Evolutionary conservation across 2,113 vertebrate species (phyloP), one percentile per base, ranked within the genome.

Genomic region (Periophthalmus modestus): DNA sequence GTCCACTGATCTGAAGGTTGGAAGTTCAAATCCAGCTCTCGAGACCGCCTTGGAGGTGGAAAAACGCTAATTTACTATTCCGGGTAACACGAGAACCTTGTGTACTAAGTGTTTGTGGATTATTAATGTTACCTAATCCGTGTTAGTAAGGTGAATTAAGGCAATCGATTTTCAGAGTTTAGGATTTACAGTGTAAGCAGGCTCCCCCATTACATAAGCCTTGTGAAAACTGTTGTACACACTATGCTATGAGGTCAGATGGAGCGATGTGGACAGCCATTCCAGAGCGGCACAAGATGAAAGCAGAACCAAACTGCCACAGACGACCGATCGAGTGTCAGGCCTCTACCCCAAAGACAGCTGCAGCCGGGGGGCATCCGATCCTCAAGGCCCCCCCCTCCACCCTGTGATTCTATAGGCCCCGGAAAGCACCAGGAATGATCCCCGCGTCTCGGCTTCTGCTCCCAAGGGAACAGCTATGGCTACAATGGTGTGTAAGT

Each of bases 391-490:
- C 21, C 57, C 55, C 55, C 23, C 21, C 10, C 57, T n/a, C 57
- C 55, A 11, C 57, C 52, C 14, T 14, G 57, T 24, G 21, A 21
- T 24, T 58, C 21, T 23, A 15, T 58, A 58, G 57, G 57, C 57
- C 57, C 57, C 57, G 57, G 57, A 58, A 58, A 58, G 57, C 57
- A 58, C 57, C 57, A 23, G 57, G 57, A 58, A 58, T 58, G 21
- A 58, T 58, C 57, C 50, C 57, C 7, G 11, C 57, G 57, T 58
- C 57, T 58, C 57, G 23, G 57, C 57, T 58, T 58, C 57, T 24
- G 57, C 57, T 58, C 57, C 57, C 23, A 13, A 24, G 57, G 57
- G 57, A 58, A 24, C 57, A 5, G 21, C 57, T 58, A 12, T 24
- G 57, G 11, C 10, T 14, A 58, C 57, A 58, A 58, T 24, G 23